These are phyloP conservation scores for Lagria hirta DNA, from an alignment of 2,888 invertebrate species.

Conservation along the genomic window DNA sequence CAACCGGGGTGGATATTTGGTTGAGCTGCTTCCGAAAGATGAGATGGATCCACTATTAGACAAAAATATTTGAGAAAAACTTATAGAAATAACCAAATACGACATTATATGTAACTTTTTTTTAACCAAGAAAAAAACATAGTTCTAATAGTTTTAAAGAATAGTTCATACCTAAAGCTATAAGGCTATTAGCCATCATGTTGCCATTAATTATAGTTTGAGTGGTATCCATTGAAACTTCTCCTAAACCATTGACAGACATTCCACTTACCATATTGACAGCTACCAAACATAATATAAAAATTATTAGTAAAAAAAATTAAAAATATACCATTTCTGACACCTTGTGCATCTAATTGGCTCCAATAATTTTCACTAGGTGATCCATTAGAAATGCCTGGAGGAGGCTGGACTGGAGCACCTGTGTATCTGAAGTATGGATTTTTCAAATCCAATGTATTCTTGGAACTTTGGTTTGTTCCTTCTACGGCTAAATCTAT, in stretches of 20 bases:
- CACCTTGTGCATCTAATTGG: slow-evolving; percentile 76
- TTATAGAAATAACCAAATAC: slow-evolving; percentile 2
- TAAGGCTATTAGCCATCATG: slow-evolving; percentile 55
- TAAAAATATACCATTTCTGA: slow-evolving; percentile 50
- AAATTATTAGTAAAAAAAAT: slow-evolving; percentile 1
- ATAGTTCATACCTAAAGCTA: slow-evolving; percentile 45
- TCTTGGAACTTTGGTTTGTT: slow-evolving; percentile 80
- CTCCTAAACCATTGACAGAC: slow-evolving; percentile 72
- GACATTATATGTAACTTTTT: slow-evolving; percentile 1
- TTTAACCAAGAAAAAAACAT: slow-evolving; percentile 1
- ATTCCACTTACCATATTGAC: slow-evolving; percentile 76
- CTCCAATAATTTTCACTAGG: slow-evolving; percentile 94
- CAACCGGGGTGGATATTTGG: slow-evolving; percentile 67
- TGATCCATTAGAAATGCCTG: slow-evolving; percentile 76
- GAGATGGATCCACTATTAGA: slow-evolving; percentile 46
- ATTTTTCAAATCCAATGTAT: slow-evolving; percentile 95
- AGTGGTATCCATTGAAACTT: slow-evolving; percentile 70
- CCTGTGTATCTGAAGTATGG: slow-evolving; percentile 97
- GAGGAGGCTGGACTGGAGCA: slow-evolving; percentile 88
- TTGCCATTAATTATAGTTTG: slow-evolving; percentile 59
- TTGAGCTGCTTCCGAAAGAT: slow-evolving; percentile 54
- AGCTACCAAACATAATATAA: slow-evolving; percentile 55
- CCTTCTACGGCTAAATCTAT: slow-evolving; percentile 92
- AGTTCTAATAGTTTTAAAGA: too few species aligned
- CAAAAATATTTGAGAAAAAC: slow-evolving; percentile 3